Base-by-base conservation (phyloP, 2,797 vertebrate species). In the Pterois miles region DNA sequence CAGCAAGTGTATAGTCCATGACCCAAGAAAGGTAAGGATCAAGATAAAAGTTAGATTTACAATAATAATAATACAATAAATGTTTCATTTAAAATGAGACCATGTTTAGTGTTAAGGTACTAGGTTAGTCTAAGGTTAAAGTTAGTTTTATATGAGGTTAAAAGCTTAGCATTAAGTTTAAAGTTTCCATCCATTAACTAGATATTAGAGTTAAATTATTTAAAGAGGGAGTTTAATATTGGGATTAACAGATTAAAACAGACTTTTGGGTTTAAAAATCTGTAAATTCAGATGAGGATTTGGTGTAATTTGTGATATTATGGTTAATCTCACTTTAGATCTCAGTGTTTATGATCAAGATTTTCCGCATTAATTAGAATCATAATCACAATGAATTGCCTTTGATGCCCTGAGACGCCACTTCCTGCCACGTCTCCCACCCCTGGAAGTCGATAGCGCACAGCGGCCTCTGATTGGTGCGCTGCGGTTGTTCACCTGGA, bases 401-500 rank as follows among this genome's bases (percentile, higher is more conserved):
- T 84, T 86, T 84, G 71, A 82, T 68, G 80, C 53, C 66, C 73
- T 33, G 73, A 75, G 40, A 76, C 46, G 74, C 59, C 66, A 48
- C 59, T 90, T 87, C 84, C 85, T 84, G 81, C 68, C 80, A 57
- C 53, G 22, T 81, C 76, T 66, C 66, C 68, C 73, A 36, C 70
- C 65, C 46, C 77, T 83, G 88, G 76, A 81, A 63, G 31, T 64
- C 1, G 50, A 68, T 34, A 38, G 57, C 27, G 20, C 11, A 54
- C 40, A 23, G 70, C 13, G 16, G 48, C 78, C 81, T 89, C 82
- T 67, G 88, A 93, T 89, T 93, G 91, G 90, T 34, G 75, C 48
- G 76, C 78, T 43, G 74, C 63, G 10, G 74, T 40, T 56, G 82
- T 90, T 96, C 94, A 96, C 95, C 95, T 95, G 94, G 92, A 93